Percentiles rank a stretch among this genome's conserved stretches.
These are phyloP conservation scores for Homarus gammarus DNA, from an alignment of 2,888 invertebrate genomes.

Conservation along the genomic window DNA sequence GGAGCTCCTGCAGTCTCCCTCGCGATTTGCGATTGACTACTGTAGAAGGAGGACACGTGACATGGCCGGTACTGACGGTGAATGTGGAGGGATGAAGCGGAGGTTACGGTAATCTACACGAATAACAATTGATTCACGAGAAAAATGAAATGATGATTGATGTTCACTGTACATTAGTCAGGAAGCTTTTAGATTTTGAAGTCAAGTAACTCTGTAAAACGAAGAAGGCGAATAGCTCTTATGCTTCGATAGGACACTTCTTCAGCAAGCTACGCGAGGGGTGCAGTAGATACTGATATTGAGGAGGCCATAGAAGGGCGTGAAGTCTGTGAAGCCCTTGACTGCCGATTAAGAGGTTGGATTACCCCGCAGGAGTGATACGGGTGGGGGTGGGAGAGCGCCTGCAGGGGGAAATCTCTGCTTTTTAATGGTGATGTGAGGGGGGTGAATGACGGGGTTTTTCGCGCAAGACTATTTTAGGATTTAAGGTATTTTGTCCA, in stretches of 20 bases:
- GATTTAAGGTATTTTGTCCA: constrained; percentile 11
- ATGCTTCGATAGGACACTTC: no score
- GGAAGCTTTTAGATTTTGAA: no score
- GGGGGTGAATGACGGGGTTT: constrained; percentile 15
- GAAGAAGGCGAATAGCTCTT: no score
- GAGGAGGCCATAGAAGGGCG: constrained; percentile 47
- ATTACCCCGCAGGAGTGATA: constrained; percentile 62
- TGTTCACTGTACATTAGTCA: no score
- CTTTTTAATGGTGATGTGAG: constrained; percentile 37
- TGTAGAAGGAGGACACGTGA: background rate
- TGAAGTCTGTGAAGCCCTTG: constrained; percentile 49
- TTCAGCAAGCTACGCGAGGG: no score
- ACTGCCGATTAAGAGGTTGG: constrained; percentile 65
- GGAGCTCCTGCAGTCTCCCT: background rate
- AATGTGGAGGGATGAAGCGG: no score
- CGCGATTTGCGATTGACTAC: no score
- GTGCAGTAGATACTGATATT: constrained; percentile 52
- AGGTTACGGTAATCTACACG: no score
- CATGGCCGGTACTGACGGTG: no score
- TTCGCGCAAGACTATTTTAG: constrained; percentile 13
- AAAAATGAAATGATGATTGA: no score
- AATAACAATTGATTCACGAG: no score
- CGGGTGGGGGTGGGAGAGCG: constrained; percentile 27
- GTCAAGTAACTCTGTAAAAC: no score
- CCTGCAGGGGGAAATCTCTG: constrained; percentile 45